Conservation (phyloP, 2,797 vertebrate species). For the Paguma larvata region DNA sequence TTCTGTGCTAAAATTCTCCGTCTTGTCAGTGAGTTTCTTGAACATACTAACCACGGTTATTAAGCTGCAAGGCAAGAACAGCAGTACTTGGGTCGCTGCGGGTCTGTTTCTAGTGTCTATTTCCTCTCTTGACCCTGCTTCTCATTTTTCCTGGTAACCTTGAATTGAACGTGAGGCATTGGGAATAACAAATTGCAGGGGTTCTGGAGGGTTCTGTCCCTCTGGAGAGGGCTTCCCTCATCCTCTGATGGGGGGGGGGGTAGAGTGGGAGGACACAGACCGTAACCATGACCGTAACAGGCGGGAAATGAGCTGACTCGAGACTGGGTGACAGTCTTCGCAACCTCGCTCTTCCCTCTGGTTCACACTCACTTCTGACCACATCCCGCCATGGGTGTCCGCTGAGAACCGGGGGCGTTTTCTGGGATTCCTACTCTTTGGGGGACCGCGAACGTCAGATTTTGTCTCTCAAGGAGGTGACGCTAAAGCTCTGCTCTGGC, state of each 20-base stretch:
- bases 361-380: fast-evolving
- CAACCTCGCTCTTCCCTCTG: neutral
- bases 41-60: fast-evolving
- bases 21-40: fast-evolving
- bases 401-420: fast-evolving
- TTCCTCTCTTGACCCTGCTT: neutral
- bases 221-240: no score
- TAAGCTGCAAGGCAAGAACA: fast-evolving
- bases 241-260: neutral
- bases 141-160: neutral
- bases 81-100: fast-evolving
- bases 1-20: neutral
- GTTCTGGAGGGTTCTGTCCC: neutral
- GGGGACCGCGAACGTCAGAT: fast-evolving
- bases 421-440: neutral
- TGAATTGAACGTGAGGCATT: fast-evolving
- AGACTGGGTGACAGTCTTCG: neutral
- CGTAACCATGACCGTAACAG: no score
- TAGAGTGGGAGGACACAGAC: fast-evolving
- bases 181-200: fast-evolving
- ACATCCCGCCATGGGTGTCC: neutral
- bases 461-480: neutral
- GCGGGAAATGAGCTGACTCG: fast-evolving
- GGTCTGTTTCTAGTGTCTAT: neutral
- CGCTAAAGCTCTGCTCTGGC: neutral